A percentile compares a stretch with the other conserved stretches of the same genome.
Conservation (phyloP, 2,797 vertebrate genomes). For the Anguilla anguilla region DNA sequence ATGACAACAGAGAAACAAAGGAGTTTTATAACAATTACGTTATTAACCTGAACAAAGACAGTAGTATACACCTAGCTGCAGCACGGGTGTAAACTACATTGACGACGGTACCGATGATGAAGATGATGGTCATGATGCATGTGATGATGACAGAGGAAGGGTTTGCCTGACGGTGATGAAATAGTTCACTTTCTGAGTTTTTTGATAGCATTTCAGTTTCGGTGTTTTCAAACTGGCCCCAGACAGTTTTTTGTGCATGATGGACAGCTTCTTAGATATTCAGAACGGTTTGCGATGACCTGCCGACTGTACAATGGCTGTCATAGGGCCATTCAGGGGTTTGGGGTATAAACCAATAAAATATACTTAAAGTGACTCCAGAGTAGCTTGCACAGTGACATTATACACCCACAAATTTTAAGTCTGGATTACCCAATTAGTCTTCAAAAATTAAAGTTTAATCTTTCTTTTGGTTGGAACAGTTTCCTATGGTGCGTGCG, state of each 20-base stretch:
- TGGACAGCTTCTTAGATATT: background rate
- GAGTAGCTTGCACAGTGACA: background rate
- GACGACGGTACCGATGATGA: slow-evolving; percentile 39
- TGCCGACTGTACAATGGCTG: background rate
- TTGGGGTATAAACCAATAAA: no score
- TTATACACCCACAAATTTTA: background rate
- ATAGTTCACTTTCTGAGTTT: background rate
- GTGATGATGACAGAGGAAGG: background rate
- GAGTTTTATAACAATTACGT: background rate
- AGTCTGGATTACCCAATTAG: background rate
- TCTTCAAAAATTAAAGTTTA: background rate
- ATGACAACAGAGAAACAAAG: background rate
- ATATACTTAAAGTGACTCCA: background rate
- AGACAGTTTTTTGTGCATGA: background rate
- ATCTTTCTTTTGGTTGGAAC: background rate
- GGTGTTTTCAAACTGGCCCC: background rate
- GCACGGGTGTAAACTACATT: slow-evolving; percentile 51
- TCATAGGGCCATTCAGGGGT: no score
- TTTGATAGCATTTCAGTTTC: background rate
- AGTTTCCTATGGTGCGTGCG: background rate
- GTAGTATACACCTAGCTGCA: slow-evolving; percentile 57
- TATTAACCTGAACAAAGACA: background rate
- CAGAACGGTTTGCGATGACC: background rate
- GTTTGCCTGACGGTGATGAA: background rate
- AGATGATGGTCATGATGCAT: slow-evolving; percentile 34